Base-by-base conservation (phyloP, 2,113 vertebrate species). In the Tachysurus vachellii region DNA sequence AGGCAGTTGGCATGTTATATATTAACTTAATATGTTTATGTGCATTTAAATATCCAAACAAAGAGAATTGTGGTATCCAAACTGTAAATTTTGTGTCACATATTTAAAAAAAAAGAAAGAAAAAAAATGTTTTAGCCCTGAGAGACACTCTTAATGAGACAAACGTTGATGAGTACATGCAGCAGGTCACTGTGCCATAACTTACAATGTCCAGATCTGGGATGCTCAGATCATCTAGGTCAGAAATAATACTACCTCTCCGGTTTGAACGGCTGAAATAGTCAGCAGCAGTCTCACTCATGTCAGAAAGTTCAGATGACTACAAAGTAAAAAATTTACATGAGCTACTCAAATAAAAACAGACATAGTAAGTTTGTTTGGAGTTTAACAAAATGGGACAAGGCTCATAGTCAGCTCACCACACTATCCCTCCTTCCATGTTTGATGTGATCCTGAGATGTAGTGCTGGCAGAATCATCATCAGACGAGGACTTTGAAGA, bases 241-340 rank as follows among this genome's bases (percentile, higher is more conserved):
- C 96, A 0, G 97, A 99, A 91, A 98, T 96, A 89, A 98, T 89
- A 54, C 98, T 99, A 92, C 97, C 97, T 92, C 97, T 96, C 91
- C 94, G 96, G 94, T 93, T 97, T 91, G 96, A 96, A 90, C 96
- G 96, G 91, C 98, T 97, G 82, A 99, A 99, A 96, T 97, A 99
- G 92, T 99, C 98, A 75, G 98, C 98, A 17, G 97, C 94, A 81
- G 96, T 97, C 93, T 97, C 97, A 90, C 95, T 98, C 91, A 94
- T 94, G 93, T 95, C 95, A 89, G 95, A 97, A 95, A 98, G 96
- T 93, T 94, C 95, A 93, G 95, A 97, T 0, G 91, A 95, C 97
- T 98, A 95, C 61, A 90, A 64, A 21, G 50, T 75, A 85, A 75
- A 64, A 31, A 44, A 59, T 28, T 47, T 13, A 21, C 10, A 71